phyloP scores from a whole-genome alignment of 2,113 vertebrate genomes.

The Anhinga anhinga region DNA sequence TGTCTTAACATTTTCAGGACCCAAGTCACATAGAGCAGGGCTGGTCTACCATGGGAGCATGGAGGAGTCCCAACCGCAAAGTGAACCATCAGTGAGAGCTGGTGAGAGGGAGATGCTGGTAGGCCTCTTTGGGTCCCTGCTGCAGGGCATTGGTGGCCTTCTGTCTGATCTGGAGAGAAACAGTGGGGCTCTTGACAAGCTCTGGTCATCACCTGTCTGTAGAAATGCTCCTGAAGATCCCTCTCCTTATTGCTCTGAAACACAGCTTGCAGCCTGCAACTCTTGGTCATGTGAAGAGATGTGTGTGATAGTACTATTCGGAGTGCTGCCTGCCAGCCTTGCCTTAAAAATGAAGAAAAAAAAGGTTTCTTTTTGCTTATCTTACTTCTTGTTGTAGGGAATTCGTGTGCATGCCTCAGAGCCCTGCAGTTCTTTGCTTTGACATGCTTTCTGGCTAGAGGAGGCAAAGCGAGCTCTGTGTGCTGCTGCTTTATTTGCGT shows the following conservation, averaged over 20 bases:
- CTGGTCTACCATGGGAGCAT: background rate
- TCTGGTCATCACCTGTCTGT: background rate
- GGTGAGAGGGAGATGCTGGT: background rate
- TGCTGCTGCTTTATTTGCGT: background rate
- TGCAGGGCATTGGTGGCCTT: background rate
- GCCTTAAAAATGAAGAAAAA: background rate
- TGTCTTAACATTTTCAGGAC: background rate
- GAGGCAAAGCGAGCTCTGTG: background rate
- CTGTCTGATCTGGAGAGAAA: background rate
- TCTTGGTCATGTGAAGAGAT: background rate
- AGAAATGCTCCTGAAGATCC: background rate
- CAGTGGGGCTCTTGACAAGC: background rate
- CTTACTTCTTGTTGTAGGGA: fast-evolving
- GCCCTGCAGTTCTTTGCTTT: background rate
- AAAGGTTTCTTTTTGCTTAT: background rate
- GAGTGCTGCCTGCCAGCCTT: background rate
- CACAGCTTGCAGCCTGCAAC: background rate
- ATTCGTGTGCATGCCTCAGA: background rate
- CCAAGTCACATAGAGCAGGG: background rate
- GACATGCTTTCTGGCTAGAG: background rate
- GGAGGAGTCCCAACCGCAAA: background rate
- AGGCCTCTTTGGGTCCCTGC: background rate
- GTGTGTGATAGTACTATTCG: background rate
- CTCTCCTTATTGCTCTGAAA: background rate
- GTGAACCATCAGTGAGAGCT: background rate